These are phyloP conservation scores for Limnephilus lunatus DNA, from an alignment of 2,888 invertebrate genomes.

Conservation along the genomic window DNA sequence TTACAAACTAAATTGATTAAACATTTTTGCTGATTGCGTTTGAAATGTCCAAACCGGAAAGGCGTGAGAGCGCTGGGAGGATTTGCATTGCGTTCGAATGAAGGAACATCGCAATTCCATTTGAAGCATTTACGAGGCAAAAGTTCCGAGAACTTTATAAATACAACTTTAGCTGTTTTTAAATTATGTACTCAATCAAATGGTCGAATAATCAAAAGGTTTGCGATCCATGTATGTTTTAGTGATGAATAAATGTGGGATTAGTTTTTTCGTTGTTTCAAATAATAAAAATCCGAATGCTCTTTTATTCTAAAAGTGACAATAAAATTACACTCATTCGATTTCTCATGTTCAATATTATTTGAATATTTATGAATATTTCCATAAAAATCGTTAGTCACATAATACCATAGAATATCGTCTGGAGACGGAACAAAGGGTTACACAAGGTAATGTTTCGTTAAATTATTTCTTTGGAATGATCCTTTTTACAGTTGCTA, in stretches of 20 bases:
- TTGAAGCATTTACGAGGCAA: neutral
- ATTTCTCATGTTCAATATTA: neutral
- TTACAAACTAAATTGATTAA: slow-evolving; percentile 61
- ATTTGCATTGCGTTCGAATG: slow-evolving; percentile 2
- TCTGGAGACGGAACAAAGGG: neutral
- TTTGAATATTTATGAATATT: neutral
- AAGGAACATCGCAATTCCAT: neutral
- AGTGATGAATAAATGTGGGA: neutral
- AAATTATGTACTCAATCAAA: neutral
- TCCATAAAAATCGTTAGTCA: neutral
- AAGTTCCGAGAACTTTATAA: neutral
- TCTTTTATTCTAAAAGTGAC: no score
- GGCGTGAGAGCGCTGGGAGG: neutral
- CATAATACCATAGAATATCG: neutral
- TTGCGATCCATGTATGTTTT: neutral
- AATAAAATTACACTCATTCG: neutral
- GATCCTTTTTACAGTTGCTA: slow-evolving; percentile 1
- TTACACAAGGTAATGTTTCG: neutral
- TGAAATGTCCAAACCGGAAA: slow-evolving; percentile 25
- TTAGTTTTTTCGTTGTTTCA: neutral
- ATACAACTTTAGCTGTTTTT: neutral
- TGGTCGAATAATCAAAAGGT: neutral
- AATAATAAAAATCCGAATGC: neutral
- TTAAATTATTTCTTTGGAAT: slow-evolving; percentile 7
- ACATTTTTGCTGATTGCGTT: slow-evolving; percentile 60